A percentile compares a stretch with the other conserved stretches of the same genome.
Conservation (phyloP, 37 sponge, comb jelly and placozoan species). For the Halichondria panicea region DNA sequence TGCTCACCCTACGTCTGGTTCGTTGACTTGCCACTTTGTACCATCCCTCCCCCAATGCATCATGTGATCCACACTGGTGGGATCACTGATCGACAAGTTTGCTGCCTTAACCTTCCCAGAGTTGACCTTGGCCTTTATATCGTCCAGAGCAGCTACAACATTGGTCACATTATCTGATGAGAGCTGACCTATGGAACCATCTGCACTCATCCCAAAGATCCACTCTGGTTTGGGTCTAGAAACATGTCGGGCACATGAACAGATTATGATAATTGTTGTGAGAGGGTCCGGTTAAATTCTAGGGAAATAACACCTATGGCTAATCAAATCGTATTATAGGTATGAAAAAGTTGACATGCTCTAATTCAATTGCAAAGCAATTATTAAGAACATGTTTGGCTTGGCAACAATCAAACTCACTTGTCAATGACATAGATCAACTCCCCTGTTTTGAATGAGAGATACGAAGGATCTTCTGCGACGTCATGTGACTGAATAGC, state of each 20-base stretch:
- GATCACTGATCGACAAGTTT: slow-evolving; percentile 15
- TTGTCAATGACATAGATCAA: slow-evolving; percentile 39
- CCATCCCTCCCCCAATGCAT: slow-evolving; percentile 38
- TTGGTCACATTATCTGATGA: slow-evolving; percentile 15
- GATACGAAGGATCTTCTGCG: slow-evolving; percentile 8
- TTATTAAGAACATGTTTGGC: background rate
- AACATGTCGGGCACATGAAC: background rate
- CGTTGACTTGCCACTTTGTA: slow-evolving; percentile 35
- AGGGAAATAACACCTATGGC: background rate
- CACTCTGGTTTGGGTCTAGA: slow-evolving; percentile 30
- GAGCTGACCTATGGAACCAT: slow-evolving; percentile 31
- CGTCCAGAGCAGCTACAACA: background rate
- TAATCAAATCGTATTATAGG: background rate
- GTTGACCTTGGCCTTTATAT: slow-evolving; percentile 25
- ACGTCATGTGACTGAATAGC: slow-evolving; percentile 21
- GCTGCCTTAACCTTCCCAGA: slow-evolving; percentile 12
- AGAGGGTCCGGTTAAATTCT: background rate
- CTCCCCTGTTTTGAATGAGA: slow-evolving; percentile 41
- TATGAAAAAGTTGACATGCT: too few species aligned
- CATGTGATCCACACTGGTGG: slow-evolving; percentile 29
- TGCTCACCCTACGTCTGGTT: too few species aligned
- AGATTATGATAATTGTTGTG: background rate
- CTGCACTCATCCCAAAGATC: slow-evolving; percentile 30
- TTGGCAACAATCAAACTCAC: slow-evolving; percentile 10
- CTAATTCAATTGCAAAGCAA: too few species aligned